Percentiles rank a stretch among this genome's conserved stretches.
phyloP scores from a whole-genome alignment of 2,113 vertebrate species.

The Rhea americana region DNA sequence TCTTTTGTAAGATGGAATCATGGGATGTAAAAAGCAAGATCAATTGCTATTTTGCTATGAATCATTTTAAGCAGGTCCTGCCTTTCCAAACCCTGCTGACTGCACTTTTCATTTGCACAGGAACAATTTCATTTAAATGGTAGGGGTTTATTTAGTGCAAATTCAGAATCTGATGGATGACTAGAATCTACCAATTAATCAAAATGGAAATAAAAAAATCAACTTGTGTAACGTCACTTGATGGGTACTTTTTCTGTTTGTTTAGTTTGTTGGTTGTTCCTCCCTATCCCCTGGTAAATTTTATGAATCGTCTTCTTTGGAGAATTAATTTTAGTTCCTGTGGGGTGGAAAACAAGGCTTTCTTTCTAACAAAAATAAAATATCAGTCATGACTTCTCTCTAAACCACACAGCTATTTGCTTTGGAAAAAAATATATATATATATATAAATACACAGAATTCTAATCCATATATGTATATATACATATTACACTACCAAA shows the following conservation, averaged over 20 bases:
- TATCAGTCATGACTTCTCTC: background rate
- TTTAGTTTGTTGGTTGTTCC: background rate
- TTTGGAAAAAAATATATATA: background rate
- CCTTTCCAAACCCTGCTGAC: background rate
- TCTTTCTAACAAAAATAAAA: background rate
- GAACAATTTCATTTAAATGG: background rate
- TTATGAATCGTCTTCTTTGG: background rate
- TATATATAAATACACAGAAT: background rate
- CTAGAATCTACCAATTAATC: background rate
- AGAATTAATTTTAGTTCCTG: background rate
- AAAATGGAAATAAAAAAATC: background rate
- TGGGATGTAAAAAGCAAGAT: background rate
- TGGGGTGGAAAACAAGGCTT: background rate
- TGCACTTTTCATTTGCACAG: background rate
- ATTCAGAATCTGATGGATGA: background rate
- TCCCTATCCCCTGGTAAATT: background rate
- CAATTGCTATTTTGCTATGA: background rate
- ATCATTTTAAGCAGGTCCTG: background rate
- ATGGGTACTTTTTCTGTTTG: background rate
- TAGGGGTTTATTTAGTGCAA: background rate
- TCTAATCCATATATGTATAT: background rate
- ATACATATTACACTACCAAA: background rate
- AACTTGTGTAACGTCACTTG: rapidly evolving
- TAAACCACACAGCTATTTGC: background rate
- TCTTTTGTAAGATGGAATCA: background rate